A percentile compares a stretch with the other conserved stretches of the same genome.
Evolutionary conservation across 2,888 invertebrate genomes (phyloP).

Genomic region (Chydorus sphaericus): DNA sequence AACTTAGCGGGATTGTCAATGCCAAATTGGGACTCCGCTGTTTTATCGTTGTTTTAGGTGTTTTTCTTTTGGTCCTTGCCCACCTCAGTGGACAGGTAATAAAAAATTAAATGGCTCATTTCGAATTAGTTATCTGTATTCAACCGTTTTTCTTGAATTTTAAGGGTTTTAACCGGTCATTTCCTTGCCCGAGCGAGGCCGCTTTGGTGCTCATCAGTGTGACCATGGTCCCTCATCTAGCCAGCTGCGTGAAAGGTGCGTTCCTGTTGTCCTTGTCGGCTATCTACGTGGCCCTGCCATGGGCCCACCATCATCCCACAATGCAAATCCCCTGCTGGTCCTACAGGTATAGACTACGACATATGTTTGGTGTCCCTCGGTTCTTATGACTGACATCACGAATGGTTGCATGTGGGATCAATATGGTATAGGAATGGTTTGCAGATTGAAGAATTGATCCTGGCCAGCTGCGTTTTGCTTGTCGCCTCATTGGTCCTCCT

Average conservation of each 20-base stretch:
- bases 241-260: constrained; percentile 4
- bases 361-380: no score
- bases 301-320: neutral
- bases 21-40: neutral
- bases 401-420: neutral
- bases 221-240: constrained; percentile 6
- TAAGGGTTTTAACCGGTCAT: neutral
- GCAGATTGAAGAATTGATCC: neutral
- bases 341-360: neutral
- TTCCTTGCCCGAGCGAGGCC: neutral
- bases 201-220: neutral
- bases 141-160: neutral
- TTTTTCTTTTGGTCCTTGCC: neutral
- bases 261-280: neutral
- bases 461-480: neutral
- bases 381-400: no score
- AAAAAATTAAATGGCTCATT: no score
- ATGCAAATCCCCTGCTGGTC: constrained; percentile 1
- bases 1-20: neutral
- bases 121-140: neutral
- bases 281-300: neutral
- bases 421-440: neutral
- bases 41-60: neutral
- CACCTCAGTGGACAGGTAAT: neutral
- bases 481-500: neutral